Evolutionary conservation across 2,113 vertebrate genomes (phyloP).

Genomic region (Syrrhaptes paradoxus): DNA sequence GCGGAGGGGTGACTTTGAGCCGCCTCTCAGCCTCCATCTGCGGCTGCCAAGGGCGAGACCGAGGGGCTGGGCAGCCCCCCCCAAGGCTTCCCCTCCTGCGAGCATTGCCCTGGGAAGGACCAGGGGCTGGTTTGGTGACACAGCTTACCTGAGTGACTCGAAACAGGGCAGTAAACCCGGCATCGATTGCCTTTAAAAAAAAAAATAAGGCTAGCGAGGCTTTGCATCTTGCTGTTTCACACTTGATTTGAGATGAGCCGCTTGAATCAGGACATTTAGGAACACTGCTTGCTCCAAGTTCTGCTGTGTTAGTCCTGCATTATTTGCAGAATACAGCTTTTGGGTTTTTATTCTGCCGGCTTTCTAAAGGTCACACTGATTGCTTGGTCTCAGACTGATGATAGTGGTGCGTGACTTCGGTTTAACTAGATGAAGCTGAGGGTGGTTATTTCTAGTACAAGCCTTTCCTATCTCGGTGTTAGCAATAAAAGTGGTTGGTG

Average conservation of each 20-base stretch:
- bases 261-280: neutral
- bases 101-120: neutral
- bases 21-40: neutral
- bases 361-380: neutral
- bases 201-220: neutral
- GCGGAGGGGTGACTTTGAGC: neutral
- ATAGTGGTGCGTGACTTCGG: neutral
- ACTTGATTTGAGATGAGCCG: neutral
- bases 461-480: neutral
- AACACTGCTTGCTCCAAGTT: neutral
- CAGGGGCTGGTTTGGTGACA: accelerated
- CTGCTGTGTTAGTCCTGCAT: neutral
- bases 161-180: neutral
- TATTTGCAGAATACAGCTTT: neutral
- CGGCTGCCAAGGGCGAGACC: neutral
- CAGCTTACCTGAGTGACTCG: neutral
- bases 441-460: neutral
- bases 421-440: neutral
- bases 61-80: neutral
- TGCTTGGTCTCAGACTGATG: neutral
- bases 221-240: neutral
- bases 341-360: neutral
- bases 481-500: neutral
- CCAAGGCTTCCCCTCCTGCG: neutral
- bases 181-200: accelerated